Evolutionary conservation across 1,140 invertebrate genomes (phyloP), one percentile per base, ranked within the genome.

Genomic region (Bombyx mandarina): DNA sequence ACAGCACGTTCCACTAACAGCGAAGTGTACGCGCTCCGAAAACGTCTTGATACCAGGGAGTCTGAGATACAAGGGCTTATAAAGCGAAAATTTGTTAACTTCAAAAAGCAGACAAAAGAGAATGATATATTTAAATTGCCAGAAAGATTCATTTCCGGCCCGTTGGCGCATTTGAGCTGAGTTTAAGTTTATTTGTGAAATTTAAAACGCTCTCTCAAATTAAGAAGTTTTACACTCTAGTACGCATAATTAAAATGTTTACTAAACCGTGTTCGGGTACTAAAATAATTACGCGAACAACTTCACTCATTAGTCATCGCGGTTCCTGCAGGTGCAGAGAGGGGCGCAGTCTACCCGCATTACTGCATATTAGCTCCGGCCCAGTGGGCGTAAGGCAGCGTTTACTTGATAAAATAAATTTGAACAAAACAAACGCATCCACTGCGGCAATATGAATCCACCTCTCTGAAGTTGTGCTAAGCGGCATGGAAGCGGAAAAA

Each of bases 391-490:
- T 79, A 77, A 81, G 67, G 65, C 72, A 76, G 70, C 77, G 76
- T 83, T 84, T 83, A 83, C 80, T 84, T 82, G 83, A 86, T 86
- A 85, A 86, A 86, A 86, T 86, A 84, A 86, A 83, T 86, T 83
- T 80, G 80, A 75, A 82, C 79, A 82, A 83, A 84, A 86, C 83
- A 86, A 85, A 85, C 74, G 77, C 77, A 82, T 77, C 75, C 69
- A 67, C 63, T 75, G 78, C 72, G 78, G 79, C 79, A 82, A 84
- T 86, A 86, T 86, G 83, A 83, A 81, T 86, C 77, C 61, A 70
- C 67, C 78, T 82, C 79, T 82, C 71, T 86, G 83, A 85, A 85
- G 76, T 81, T 71, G 73, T 84, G 83, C 71, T 74, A 76, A 86
- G 76, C 71, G 72, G 80, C 75, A 81, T 81, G 82, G 83, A 86